Evolutionary conservation across 2,888 invertebrate species (phyloP).

Genomic region (Ecliptopera silaceata): DNA sequence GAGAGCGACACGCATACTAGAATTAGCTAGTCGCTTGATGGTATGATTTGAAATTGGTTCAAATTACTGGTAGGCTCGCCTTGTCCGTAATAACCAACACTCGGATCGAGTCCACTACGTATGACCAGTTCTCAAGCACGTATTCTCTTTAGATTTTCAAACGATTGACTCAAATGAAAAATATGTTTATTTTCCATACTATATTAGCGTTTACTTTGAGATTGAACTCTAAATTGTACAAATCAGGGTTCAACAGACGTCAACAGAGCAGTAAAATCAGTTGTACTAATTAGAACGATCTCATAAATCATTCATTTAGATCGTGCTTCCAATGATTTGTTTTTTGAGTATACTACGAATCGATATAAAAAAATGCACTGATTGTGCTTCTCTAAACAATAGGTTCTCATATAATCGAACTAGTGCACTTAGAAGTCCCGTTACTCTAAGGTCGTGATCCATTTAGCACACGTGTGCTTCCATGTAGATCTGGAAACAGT

Average conservation of each 20-base stretch:
- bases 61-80: constrained; percentile 39
- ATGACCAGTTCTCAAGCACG: constrained; percentile 2
- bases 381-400: constrained; percentile 61
- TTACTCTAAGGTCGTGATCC: constrained; percentile 61
- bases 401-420: constrained; percentile 56
- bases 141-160: not conserved
- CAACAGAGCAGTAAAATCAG: constrained; percentile 1
- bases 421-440: constrained; percentile 52
- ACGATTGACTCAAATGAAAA: too few relatives aligned
- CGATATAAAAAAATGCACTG: constrained; percentile 38
- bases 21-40: constrained; percentile 31
- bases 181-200: too few relatives aligned
- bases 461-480: constrained; percentile 53
- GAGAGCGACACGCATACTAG: constrained; percentile 19
- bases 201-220: too few relatives aligned
- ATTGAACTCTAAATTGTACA: too few relatives aligned
- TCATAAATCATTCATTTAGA: constrained; percentile 38
- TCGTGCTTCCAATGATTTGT: constrained; percentile 38
- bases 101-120: constrained; percentile 7
- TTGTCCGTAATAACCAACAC: constrained; percentile 27
- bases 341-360: constrained; percentile 32
- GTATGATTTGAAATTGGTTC: constrained; percentile 41
- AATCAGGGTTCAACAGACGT: not conserved
- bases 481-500: constrained; percentile 26
- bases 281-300: constrained; percentile 1